These are phyloP conservation scores for Aphrocallistes beatrix DNA, from an alignment of 37 sponge, comb jelly and placozoan genomes.

Conservation along the genomic window DNA sequence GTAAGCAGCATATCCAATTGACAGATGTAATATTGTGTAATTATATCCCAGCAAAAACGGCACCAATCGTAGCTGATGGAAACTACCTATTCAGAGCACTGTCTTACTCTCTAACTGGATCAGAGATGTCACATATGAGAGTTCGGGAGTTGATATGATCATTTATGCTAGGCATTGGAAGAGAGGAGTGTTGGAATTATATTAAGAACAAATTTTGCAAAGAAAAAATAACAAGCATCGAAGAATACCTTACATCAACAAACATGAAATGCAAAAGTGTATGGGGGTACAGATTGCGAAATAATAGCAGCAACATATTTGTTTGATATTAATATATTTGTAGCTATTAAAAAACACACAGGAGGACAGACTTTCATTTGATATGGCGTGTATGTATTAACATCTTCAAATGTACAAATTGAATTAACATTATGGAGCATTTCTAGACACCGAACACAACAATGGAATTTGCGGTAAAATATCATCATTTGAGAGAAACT, in stretches of 20 bases:
- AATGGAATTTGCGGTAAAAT: no score
- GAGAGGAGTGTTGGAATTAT: background rate
- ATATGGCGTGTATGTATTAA: background rate
- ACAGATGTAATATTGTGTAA: background rate
- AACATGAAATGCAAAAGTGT: background rate
- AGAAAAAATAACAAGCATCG: background rate
- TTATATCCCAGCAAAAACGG: background rate
- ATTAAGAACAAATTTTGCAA: background rate
- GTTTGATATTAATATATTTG: background rate
- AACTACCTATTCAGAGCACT: background rate
- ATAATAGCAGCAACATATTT: background rate
- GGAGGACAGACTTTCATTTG: background rate
- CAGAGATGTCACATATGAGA: constrained; percentile 5
- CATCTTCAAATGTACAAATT: no score
- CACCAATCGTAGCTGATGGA: background rate
- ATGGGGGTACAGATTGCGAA: constrained; percentile 17
- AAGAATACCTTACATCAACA: constrained; percentile 1
- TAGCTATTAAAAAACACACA: background rate
- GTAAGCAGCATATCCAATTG: background rate
- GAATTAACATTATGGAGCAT: no score
- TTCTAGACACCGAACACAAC: no score
- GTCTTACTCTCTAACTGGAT: background rate
- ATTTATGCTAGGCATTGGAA: background rate
- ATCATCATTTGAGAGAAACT: no score
- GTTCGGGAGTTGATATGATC: background rate